Percentiles rank a stretch among this genome's conserved stretches.
Evolutionary conservation across 1,140 invertebrate species (phyloP).

Genomic region (Apolygus lucorum): DNA sequence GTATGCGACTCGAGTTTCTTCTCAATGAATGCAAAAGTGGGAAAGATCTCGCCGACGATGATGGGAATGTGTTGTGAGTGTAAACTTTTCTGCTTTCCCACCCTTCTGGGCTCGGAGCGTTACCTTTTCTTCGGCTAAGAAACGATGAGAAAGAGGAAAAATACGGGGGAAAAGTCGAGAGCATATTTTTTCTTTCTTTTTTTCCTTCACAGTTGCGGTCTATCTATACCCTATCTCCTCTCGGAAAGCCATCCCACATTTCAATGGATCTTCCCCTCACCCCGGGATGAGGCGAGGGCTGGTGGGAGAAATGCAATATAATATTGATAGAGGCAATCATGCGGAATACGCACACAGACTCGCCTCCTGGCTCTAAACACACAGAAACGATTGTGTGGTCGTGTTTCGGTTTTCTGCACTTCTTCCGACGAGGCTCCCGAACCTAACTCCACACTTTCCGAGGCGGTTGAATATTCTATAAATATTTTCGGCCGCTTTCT

Average conservation of each 20-base stretch:
- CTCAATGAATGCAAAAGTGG: no score
- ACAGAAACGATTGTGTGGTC: slow-evolving; percentile 7
- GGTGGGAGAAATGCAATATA: slow-evolving; percentile 23
- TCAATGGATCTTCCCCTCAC: not conserved
- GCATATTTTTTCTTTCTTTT: no score
- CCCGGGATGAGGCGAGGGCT: no score
- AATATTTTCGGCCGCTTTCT: slow-evolving; percentile 18
- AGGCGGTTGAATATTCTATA: slow-evolving; percentile 16
- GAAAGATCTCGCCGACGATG: no score
- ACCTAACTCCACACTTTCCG: no score
- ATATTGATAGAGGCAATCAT: slow-evolving; percentile 24
- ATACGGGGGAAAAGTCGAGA: no score
- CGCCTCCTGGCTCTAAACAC: not conserved
- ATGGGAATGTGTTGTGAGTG: slow-evolving; percentile 10
- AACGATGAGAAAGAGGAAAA: no score
- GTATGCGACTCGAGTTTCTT: no score
- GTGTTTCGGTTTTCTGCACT: not conserved
- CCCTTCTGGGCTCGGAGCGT: no score
- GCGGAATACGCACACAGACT: slow-evolving; percentile 13
- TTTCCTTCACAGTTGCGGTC: no score
- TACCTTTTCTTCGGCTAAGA: no score
- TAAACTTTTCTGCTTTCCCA: not conserved
- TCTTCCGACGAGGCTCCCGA: no score
- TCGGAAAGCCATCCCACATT: not conserved
- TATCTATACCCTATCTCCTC: not conserved